Evolutionary conservation across 2,797 vertebrate species (phyloP).

Genomic region (Typhlichthys eigenmanni): DNA sequence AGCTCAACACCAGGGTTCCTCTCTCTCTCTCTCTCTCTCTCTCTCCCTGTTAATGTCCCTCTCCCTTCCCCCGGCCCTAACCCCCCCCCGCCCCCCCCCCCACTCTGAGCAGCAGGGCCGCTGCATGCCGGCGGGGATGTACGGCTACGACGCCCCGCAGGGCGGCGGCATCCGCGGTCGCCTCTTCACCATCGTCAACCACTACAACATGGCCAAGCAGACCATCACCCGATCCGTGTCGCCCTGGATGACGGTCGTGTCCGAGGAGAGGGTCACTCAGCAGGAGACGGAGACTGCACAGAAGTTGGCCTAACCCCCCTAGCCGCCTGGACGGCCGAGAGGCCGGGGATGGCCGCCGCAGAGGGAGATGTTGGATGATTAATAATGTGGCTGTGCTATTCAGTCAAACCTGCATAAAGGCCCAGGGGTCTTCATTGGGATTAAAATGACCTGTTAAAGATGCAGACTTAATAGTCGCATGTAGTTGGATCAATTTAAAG

Average conservation of each 20-base stretch:
- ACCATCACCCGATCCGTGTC: conserved; percentile 91
- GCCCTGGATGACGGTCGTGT: conserved; percentile 94
- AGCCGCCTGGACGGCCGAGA: conserved; percentile 33
- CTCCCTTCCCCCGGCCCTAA: neutral
- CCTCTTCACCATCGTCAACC: conserved; percentile 93
- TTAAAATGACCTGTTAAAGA: conserved; percentile 41
- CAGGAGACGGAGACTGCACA: conserved; percentile 92
- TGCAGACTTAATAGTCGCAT: conserved; percentile 37
- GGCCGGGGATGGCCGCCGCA: conserved; percentile 30
- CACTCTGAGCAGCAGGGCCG: conserved; percentile 83
- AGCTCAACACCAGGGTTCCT: neutral
- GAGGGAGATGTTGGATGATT: conserved; percentile 40
- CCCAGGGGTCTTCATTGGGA: conserved; percentile 35
- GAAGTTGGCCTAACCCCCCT: conserved; percentile 83
- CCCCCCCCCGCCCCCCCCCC: neutral
- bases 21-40: neutral
- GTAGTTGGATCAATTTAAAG: conserved; percentile 44
- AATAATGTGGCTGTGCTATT: conserved; percentile 68
- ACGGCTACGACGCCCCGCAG: conserved; percentile 89
- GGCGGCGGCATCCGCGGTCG: conserved; percentile 87
- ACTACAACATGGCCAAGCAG: conserved; percentile 95
- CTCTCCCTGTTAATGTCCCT: neutral
- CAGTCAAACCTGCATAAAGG: conserved; percentile 62
- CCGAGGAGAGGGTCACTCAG: conserved; percentile 92
- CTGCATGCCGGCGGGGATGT: conserved; percentile 90